Conservation (phyloP, 2,113 vertebrate genomes). For the Carlito syrichta region DNA sequence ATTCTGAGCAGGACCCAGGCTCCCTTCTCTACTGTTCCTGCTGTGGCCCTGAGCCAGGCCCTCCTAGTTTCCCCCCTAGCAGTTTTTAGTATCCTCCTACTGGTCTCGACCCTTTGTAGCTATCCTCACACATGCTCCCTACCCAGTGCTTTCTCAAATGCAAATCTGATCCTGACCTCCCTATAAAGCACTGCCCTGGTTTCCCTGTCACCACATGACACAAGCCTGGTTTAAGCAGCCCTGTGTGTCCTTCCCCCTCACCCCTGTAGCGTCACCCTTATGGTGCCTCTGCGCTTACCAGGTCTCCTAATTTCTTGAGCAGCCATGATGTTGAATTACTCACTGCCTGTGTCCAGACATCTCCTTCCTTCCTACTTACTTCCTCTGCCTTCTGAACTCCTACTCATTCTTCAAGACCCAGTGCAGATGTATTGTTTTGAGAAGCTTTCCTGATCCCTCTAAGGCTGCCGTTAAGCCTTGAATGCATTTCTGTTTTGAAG, state of each 20-base stretch:
- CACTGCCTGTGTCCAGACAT: not conserved
- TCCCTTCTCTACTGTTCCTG: not conserved
- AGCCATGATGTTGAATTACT: not conserved
- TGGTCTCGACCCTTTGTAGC: not conserved
- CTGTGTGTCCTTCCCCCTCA: not conserved
- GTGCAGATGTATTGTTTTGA: not conserved
- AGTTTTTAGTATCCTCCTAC: not conserved
- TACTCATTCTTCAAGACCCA: not conserved
- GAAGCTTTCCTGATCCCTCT: not conserved
- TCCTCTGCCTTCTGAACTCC: not conserved
- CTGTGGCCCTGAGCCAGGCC: not conserved
- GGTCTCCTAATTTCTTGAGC: not conserved
- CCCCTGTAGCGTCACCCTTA: not conserved
- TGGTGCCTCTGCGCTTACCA: not conserved
- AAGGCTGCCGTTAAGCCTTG: not conserved
- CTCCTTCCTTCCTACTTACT: not conserved
- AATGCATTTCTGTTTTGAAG: not conserved
- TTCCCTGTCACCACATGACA: not conserved
- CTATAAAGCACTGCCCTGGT: not conserved
- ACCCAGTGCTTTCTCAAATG: not conserved
- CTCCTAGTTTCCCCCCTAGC: not conserved
- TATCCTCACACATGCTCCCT: not conserved
- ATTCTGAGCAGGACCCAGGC: not conserved
- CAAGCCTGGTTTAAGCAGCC: not conserved
- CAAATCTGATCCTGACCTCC: not conserved